Base-by-base conservation (phyloP, 2,113 vertebrate genomes). In the Marmota monax region DNA sequence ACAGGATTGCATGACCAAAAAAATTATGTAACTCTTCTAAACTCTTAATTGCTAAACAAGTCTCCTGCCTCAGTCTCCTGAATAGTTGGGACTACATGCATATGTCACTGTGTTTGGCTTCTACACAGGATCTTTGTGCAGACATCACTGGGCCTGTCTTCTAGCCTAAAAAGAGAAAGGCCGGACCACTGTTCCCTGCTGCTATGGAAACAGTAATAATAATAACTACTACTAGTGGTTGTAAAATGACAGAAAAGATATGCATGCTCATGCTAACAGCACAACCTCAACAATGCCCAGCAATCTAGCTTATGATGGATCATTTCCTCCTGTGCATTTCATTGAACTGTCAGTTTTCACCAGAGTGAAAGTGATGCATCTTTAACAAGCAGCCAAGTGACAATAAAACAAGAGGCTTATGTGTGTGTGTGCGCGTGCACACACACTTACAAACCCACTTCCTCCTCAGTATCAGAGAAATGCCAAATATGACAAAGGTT, bases 241-340 rank as follows among this genome's bases (percentile, higher is more conserved):
- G 61, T 39, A 89, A 79, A 90, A 90, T 10, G 77, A 67, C n/a
- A 92, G 58, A 86, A 45, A 89, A 90, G 27, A 72, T 37, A 80
- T 3, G 6, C 32, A 42, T 51, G 13, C 45, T 88, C 11, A 58
- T 25, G 48, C 18, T 7, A 65, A 89, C 89, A 58, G 9, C 25
- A 85, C 4, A 39, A 37, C n/a, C 29, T 69, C 13, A 51, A 70
- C 29, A 80, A 23, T 18, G 88, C 29, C 48, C 20, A 84, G 45
- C 73, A 90, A 56, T 2, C n/a, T 11, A 29, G 63, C 80, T 45
- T 39, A 70, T 3, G 10, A 91, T 2, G 32, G 27, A 37, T 13
- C 10, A 42, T 27, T 42, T 56, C 53, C 29, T 84, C 45, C 42
- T 76, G 1, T 58, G 61, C 42, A 45, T 77, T 80, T 79, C 51